Conservation (phyloP, 2,888 invertebrate genomes). For the Thysanoteuthis rhombus region DNA sequence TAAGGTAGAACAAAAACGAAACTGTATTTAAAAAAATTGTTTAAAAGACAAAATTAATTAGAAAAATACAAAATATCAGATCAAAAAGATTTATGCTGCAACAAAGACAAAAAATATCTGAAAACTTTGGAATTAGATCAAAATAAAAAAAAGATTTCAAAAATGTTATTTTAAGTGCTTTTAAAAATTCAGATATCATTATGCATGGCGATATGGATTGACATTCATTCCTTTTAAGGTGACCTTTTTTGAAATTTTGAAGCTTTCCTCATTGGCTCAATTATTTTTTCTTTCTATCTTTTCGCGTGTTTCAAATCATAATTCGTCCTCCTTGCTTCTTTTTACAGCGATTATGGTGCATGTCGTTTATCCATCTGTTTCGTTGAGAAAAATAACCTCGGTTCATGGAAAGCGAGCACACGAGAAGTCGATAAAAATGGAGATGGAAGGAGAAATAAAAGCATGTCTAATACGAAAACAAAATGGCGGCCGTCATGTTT, state of each 20-base stretch:
- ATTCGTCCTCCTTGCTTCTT: neutral
- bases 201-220: neutral
- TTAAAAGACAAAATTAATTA: neutral
- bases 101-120: neutral
- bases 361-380: neutral
- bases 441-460: neutral
- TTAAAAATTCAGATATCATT: neutral
- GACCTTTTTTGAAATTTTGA: neutral
- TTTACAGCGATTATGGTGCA: neutral
- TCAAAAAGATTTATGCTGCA: neutral
- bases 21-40: neutral
- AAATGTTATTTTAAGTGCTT: neutral
- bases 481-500: neutral
- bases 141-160: neutral
- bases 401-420: neutral
- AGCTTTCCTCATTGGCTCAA: neutral
- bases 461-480: neutral
- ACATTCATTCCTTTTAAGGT: neutral
- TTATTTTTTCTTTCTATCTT: neutral
- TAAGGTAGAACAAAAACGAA: neutral
- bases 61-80: neutral
- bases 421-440: neutral
- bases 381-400: neutral
- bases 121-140: neutral
- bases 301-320: neutral